Percentiles rank a stretch among this genome's conserved stretches.
Conservation (phyloP, 2,888 invertebrate genomes). For the Thereva nobilitata region DNA sequence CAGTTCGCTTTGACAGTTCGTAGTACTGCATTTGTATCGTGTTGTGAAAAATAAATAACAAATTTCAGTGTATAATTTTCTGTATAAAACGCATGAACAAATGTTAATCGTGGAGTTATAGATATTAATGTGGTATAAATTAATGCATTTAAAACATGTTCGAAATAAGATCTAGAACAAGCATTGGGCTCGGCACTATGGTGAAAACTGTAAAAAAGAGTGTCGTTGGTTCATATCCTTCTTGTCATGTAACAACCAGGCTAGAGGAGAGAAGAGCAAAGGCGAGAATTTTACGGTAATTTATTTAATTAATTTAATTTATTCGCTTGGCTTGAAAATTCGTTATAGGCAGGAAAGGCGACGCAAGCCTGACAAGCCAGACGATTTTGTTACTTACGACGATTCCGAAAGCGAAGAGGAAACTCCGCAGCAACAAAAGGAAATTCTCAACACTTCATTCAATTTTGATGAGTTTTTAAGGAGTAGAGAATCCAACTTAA, state of each 20-base stretch:
- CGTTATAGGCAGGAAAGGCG: conserved; percentile 67
- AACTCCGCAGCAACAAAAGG: conserved; percentile 71
- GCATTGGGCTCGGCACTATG: conserved; percentile 54
- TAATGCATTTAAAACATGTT: conserved; percentile 43
- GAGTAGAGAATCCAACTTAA: conserved; percentile 73
- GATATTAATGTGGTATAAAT: no score
- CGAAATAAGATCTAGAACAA: conserved; percentile 46
- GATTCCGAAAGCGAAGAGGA: conserved; percentile 88
- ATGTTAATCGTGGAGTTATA: not conserved
- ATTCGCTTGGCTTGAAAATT: not conserved
- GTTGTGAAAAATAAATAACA: not conserved
- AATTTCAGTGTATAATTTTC: not conserved
- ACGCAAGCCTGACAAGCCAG: conserved; percentile 83
- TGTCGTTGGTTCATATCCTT: conserved; percentile 74
- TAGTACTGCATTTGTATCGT: not conserved
- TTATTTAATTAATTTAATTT: not conserved
- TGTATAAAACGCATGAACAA: not conserved
- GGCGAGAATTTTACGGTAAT: conserved; percentile 54
- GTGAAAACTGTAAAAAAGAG: conserved; percentile 69
- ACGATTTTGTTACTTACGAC: conserved; percentile 88
- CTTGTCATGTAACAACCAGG: conserved; percentile 74
- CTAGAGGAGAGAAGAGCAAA: conserved; percentile 75
- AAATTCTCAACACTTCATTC: conserved; percentile 76
- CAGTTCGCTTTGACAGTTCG: not conserved
- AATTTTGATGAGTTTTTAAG: conserved; percentile 85